Evolutionary conservation across 1,140 invertebrate genomes (phyloP), one percentile per base, ranked within the genome.

Genomic region (Melipona quadrifasciata): DNA sequence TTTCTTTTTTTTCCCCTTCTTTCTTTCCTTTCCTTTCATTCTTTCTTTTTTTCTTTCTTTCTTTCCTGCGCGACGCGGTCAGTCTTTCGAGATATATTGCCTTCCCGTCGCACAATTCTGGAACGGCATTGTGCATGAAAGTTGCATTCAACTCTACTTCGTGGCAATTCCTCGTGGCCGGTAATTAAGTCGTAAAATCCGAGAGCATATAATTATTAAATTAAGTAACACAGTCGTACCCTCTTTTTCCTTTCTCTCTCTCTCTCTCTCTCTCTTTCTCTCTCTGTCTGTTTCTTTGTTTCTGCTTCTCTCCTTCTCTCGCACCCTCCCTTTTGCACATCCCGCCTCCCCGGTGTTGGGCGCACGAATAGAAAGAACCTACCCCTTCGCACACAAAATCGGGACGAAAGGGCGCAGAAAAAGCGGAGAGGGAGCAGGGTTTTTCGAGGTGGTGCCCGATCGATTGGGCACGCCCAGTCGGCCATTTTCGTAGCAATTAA

Each of bases 401-500:
- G 39, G 61, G 64, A 31, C 80, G 86, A 82, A 31, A 76, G 82
- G 70, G 57, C 57, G 65, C 76, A 67, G 71, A 61, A 58, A 53
- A 80, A 80, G 53, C 65, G 55, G 31, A 1, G 55, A 39, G 82
- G 73, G 57, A 53, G 39, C 47, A 65, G 76, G 67, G 76, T 84
- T 89, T 86, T 82, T 80, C 87, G 88, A 87, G 75, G 71, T 82
- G 74, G 86, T 89, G 78, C 67, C 71, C 79, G 78, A 86, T 88
- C 86, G 89, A 88, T 85, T 72, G 79, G 88, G 85, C 90, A 89
- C 91, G 91, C 90, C 90, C 90, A 85, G 89, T 85, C 90, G 88
- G 91, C 91, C 91, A 92, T 92, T 90, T 91, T 91, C 86, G 86
- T 87, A 68, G 78, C 85, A 91, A 90, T 92, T 91, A 91, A 87